Evolutionary conservation across 92 coral and sea anemone genomes (phyloP).

Genomic region (Zoanthus gigantus): DNA sequence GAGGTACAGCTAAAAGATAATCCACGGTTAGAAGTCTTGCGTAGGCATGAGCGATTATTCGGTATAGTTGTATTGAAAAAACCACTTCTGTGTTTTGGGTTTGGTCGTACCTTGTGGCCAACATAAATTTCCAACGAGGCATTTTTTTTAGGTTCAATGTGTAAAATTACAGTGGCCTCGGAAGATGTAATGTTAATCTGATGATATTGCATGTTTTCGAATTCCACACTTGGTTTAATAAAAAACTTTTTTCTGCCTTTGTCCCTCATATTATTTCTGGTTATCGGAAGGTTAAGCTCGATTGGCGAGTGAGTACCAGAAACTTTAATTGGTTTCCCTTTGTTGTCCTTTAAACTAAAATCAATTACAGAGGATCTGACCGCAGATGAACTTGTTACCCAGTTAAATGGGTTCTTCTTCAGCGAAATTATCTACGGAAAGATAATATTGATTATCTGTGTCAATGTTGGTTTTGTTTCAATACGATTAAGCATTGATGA

Average conservation of each 20-base stretch:
- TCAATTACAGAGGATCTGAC: constrained; percentile 82
- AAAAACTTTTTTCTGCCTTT: constrained; percentile 49
- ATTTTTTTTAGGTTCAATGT: constrained; percentile 58
- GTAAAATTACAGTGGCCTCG: constrained; percentile 50
- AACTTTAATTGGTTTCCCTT: constrained; percentile 65
- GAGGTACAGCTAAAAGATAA: constrained; percentile 41
- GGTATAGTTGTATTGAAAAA: constrained; percentile 50
- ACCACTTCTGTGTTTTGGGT: constrained; percentile 32
- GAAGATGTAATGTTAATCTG: constrained; percentile 53
- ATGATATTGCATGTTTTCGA: constrained; percentile 72
- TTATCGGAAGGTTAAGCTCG: constrained; percentile 69
- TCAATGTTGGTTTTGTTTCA: neutral
- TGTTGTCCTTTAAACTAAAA: constrained; percentile 69
- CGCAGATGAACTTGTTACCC: constrained; percentile 72
- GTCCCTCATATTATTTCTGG: constrained; percentile 30
- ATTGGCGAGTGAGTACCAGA: constrained; percentile 72
- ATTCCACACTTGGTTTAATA: constrained; percentile 76
- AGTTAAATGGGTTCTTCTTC: constrained; percentile 79
- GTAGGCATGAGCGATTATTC: constrained; percentile 48
- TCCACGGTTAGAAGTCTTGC: neutral
- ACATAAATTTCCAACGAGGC: constrained; percentile 59
- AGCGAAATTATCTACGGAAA: constrained; percentile 71
- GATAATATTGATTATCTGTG: neutral
- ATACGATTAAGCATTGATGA: neutral
- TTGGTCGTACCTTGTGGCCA: constrained; percentile 60